Percentiles rank a stretch among this genome's conserved stretches.
Evolutionary conservation across 1,140 invertebrate species (phyloP).

Genomic region (Palaemon carinicauda): DNA sequence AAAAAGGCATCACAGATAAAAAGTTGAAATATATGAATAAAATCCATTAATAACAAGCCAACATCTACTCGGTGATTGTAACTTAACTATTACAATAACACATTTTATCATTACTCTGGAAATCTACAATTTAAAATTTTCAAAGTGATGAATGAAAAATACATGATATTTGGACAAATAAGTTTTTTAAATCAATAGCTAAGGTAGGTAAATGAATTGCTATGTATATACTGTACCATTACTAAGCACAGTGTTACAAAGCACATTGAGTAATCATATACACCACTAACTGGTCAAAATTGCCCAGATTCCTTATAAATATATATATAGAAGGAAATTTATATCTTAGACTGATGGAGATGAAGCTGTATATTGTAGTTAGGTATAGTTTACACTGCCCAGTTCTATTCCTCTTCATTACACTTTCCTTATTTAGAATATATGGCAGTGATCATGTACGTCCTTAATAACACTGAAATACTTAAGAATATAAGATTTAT

Average conservation of each 20-base stretch:
- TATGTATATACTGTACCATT: background rate
- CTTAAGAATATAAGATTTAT: background rate
- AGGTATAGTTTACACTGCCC: conserved; percentile 23
- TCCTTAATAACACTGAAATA: conserved; percentile 16
- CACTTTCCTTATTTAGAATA: background rate
- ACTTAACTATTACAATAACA: background rate
- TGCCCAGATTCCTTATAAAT: conserved; percentile 53
- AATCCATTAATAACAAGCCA: conserved; percentile 22
- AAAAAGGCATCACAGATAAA: conserved; percentile 45
- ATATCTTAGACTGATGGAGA: conserved; percentile 28
- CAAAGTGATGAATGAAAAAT: too few species aligned
- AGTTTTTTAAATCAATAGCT: background rate
- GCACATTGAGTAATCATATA: conserved; percentile 32
- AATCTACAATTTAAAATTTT: too few species aligned
- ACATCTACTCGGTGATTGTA: conserved; percentile 6
- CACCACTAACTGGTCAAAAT: conserved; percentile 47
- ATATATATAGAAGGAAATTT: conserved; percentile 44
- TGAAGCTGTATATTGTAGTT: background rate
- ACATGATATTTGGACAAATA: background rate
- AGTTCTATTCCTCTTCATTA: conserved; percentile 25
- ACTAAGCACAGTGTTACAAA: conserved; percentile 19
- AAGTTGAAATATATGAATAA: conserved; percentile 23
- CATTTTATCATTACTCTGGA: too few species aligned
- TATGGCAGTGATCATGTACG: conserved; percentile 31
- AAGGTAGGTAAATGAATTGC: background rate